These are phyloP conservation scores for Oegoconia quadripuncta DNA, from an alignment of 2,888 invertebrate species.

Conservation along the genomic window DNA sequence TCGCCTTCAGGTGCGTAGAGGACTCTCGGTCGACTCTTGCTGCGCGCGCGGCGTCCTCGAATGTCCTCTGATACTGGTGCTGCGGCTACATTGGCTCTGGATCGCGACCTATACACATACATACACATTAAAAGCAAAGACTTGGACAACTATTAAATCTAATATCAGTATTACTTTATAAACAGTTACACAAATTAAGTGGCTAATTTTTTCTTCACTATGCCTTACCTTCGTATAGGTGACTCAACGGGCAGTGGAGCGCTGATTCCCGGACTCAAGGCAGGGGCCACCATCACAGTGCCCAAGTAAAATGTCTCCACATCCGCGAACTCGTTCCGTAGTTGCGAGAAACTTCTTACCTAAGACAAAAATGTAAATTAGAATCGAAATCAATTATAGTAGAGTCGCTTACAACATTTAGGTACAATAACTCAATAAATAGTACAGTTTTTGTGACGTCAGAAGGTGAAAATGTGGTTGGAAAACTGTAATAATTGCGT, in stretches of 20 bases:
- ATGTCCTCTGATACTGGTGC: constrained; percentile 58
- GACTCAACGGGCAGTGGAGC: constrained; percentile 68
- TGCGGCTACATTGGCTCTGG: constrained; percentile 63
- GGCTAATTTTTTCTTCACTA: not conserved
- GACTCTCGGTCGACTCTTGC: constrained; percentile 91
- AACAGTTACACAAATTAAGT: too few relatives aligned
- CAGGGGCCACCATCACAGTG: constrained; percentile 59
- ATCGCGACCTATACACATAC: constrained; percentile 49
- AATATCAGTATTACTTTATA: too few relatives aligned
- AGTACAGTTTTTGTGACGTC: too few relatives aligned
- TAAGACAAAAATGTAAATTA: constrained; percentile 36
- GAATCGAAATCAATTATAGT: not conserved
- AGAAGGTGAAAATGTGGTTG: too few relatives aligned
- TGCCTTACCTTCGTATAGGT: constrained; percentile 58
- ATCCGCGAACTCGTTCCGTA: constrained; percentile 94
- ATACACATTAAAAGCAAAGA: too few relatives aligned
- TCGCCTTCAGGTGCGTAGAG: constrained; percentile 91
- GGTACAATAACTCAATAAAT: too few relatives aligned
- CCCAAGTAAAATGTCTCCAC: constrained; percentile 94
- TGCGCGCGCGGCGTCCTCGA: constrained; percentile 81
- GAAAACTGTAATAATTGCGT: too few relatives aligned
- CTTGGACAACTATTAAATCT: too few relatives aligned
- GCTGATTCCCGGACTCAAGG: constrained; percentile 60
- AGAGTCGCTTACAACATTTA: too few relatives aligned
- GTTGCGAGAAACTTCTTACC: constrained; percentile 95